Evolutionary conservation across 2,888 invertebrate genomes (phyloP).

Genomic region (Nephrotoma appendiculata): DNA sequence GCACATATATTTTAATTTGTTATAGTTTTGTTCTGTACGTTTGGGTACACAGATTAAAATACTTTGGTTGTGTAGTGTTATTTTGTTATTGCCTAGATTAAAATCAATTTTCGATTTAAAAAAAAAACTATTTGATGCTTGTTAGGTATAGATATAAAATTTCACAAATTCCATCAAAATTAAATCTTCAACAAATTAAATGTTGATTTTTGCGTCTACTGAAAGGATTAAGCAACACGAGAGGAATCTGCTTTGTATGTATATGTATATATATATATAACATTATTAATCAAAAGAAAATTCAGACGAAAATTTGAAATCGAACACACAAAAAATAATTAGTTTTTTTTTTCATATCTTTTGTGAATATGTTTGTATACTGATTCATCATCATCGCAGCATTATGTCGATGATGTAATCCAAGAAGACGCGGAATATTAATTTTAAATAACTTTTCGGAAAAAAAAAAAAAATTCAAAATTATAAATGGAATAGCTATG

Average conservation of each 20-base stretch:
- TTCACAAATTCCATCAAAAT: not conserved
- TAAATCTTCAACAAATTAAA: not conserved
- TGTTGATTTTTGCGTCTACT: not conserved
- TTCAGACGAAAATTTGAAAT: not conserved
- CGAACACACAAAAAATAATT: not conserved
- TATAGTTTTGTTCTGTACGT: not conserved
- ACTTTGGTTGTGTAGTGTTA: not conserved
- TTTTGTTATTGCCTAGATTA: not conserved
- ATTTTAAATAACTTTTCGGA: not conserved
- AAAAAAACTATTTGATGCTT: not conserved
- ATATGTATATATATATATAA: no score
- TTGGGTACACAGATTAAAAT: not conserved
- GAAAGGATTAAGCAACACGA: not conserved
- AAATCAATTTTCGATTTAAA: not conserved
- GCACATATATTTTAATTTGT: not conserved
- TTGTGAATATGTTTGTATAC: not conserved
- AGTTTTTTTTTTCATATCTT: not conserved
- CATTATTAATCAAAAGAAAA: not conserved
- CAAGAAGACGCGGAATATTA: not conserved
- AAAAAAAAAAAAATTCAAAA: not conserved
- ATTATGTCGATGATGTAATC: not conserved
- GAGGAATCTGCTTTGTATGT: not conserved
- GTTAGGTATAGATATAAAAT: not conserved
- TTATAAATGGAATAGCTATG: not conserved
- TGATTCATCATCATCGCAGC: not conserved